Base-by-base conservation (phyloP, 2,113 vertebrate genomes). In the Lathamus discolor region DNA sequence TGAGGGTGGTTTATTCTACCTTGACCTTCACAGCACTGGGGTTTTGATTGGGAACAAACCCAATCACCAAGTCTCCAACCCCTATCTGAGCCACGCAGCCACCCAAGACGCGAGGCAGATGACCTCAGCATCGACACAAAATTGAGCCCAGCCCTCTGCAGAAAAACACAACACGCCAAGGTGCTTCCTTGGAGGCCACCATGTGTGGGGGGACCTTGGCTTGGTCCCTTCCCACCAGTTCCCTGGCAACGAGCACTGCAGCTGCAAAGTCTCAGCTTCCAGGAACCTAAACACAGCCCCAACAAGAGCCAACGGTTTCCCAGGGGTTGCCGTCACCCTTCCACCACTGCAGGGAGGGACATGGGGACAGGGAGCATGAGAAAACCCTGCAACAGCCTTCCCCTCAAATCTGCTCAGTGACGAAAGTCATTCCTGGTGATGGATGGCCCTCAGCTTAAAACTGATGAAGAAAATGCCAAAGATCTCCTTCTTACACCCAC, bases 201-300 rank as follows among this genome's bases (percentile, higher is more conserved):
- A 22, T 3, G 6, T 20, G n/a, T 1, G 13, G 2, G 2, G 7
- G 62, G 78, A 62, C 35, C 35, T 68, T 3, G 1, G 10, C 46
- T 63, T 78, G 41, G 48, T 44, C 28, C 49, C 35, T 68, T 77
- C 28, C 54, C 73, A 49, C 22, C 35, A 46, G 52, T 27, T 78
- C 24, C 73, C 61, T 78, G 46, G 59, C 23, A 86, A 67, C 0
- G 1, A 72, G 64, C 1, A 0, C 41, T n/a, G 48, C 3, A 1
- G 28, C 24, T 43, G 23, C 18, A 23, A 63, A 51, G 10, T 29
- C 35, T 75, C 7, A 1, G 46, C 35, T 68, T 52, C 75, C 24
- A 41, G 43, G 14, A 52, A 31, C 35, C 0, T 0, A 76, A 73
- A n/a, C 1, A 2, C 13, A 1, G 1, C 8, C 51, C 13, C 17